Conservation (phyloP, 2,113 vertebrate genomes). For the Bathybates hornii region DNA sequence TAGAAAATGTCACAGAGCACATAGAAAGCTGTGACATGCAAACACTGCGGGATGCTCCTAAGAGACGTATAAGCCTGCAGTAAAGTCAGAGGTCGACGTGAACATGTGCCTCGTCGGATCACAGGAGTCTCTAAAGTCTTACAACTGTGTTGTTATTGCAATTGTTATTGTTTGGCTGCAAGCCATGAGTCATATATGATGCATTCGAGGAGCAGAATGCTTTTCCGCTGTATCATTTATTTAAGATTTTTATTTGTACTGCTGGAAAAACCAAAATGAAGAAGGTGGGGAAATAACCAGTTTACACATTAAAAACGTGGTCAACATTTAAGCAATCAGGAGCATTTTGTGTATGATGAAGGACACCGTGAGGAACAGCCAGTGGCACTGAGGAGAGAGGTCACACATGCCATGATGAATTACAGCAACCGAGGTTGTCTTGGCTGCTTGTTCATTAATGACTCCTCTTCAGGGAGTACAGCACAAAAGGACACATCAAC, state of each 20-base stretch:
- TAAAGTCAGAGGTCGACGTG: neutral
- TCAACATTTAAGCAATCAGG: neutral
- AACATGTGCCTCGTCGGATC: constrained; percentile 4
- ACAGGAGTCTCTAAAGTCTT: neutral
- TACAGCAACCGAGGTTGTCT: constrained; percentile 26
- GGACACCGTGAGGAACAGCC: constrained; percentile 19
- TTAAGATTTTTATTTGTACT: neutral
- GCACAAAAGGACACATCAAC: constrained; percentile 36
- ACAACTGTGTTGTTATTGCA: neutral
- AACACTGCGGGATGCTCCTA: neutral
- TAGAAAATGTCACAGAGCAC: neutral
- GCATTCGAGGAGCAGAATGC: neutral
- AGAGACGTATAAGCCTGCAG: neutral
- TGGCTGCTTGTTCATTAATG: constrained; percentile 51
- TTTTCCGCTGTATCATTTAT: neutral
- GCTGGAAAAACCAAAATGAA: neutral
- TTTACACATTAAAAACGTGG: neutral
- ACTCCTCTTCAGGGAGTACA: constrained; percentile 33
- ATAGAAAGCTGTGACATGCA: neutral
- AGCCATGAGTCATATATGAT: neutral
- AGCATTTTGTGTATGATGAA: neutral
- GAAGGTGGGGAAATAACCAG: neutral
- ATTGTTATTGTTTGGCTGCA: neutral
- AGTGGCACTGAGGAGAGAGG: constrained; percentile 36
- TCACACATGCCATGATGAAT: constrained; percentile 61